These are phyloP conservation scores for Acanthopagrus latus DNA, from an alignment of 2,797 vertebrate genomes.

Conservation along the genomic window DNA sequence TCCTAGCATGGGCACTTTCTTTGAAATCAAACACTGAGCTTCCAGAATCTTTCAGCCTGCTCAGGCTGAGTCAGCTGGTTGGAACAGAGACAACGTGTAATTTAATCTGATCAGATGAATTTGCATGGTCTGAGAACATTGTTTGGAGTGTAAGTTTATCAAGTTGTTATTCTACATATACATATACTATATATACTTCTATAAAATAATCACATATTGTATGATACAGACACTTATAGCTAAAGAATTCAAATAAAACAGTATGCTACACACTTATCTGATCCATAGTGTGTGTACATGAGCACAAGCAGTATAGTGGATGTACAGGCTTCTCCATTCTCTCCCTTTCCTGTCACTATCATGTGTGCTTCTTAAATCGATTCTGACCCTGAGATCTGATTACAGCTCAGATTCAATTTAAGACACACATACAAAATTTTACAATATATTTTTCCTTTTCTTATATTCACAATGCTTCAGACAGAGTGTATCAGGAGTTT, in stretches of 20 bases:
- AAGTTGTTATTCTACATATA: neutral
- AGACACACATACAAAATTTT: neutral
- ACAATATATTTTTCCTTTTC: neutral
- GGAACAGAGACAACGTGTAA: conserved; percentile 3
- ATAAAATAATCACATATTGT: neutral
- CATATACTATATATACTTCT: too few relatives aligned
- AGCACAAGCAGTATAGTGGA: neutral
- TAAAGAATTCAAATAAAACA: neutral
- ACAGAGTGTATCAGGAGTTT: too few relatives aligned
- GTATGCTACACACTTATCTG: neutral
- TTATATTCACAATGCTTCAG: neutral
- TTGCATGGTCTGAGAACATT: neutral
- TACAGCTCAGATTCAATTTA: conserved; percentile 3
- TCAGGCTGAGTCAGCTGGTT: conserved; percentile 33
- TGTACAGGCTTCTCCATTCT: neutral
- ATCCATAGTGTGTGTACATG: neutral
- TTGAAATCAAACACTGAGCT: conserved; percentile 46
- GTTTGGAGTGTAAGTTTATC: neutral
- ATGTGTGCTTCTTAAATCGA: conserved; percentile 24
- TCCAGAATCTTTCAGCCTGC: conserved; percentile 1
- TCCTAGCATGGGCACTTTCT: conserved; percentile 16
- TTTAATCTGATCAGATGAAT: conserved; percentile 18
- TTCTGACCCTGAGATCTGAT: conserved; percentile 42
- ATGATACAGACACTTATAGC: neutral
- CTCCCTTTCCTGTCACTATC: conserved; percentile 4